Evolutionary conservation across 2,797 vertebrate species (phyloP).

Genomic region (Pterois miles): DNA sequence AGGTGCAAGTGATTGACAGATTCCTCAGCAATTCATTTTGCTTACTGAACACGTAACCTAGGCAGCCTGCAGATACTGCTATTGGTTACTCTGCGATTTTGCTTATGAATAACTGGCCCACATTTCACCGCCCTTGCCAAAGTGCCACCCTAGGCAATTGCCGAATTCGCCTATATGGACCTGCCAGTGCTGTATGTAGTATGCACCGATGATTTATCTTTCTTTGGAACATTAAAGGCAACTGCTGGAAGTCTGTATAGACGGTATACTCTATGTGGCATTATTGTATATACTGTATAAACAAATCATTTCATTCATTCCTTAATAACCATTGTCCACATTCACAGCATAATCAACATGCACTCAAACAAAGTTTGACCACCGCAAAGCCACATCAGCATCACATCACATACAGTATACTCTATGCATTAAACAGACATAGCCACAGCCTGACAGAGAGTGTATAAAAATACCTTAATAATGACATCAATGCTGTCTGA

Average conservation of each 20-base stretch:
- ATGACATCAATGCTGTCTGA: not conserved
- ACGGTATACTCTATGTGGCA: not conserved
- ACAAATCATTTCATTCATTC: not conserved
- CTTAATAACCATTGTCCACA: not conserved
- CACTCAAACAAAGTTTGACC: not conserved
- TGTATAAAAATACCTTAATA: not conserved
- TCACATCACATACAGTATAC: not conserved
- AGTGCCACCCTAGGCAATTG: not conserved
- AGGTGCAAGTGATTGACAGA: not conserved
- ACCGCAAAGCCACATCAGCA: conserved; percentile 2
- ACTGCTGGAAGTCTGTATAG: not conserved
- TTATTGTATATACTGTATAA: not conserved
- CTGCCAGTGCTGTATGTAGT: not conserved
- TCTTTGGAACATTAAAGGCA: not conserved
- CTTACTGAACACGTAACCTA: not conserved
- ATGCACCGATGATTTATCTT: not conserved
- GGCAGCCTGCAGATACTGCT: not conserved
- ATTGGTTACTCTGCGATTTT: not conserved
- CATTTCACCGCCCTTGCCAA: not conserved
- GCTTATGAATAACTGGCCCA: not conserved
- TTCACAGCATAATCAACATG: not conserved
- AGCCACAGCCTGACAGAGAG: not conserved
- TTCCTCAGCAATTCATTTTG: not conserved
- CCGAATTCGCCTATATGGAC: not conserved
- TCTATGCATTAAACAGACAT: not conserved